Base-by-base conservation (phyloP, 2,888 invertebrate genomes). In the Ennomos fuscantarius region DNA sequence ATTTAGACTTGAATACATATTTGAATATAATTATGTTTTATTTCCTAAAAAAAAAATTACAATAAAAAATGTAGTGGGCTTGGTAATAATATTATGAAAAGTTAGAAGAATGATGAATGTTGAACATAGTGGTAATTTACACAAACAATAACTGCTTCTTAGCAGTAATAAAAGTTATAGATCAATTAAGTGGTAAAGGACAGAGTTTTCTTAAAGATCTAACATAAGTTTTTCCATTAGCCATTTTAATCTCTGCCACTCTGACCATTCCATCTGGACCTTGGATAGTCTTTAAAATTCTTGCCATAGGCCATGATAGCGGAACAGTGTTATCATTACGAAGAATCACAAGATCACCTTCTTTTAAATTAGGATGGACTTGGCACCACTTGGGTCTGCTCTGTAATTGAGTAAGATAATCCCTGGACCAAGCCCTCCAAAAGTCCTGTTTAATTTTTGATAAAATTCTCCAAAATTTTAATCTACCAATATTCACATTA, bases 351-450 rank as follows among this genome's bases (percentile, higher is more conserved):
- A 60, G 39, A 13, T 41, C 11, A 24, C 49, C 54, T 10, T 40
- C 41, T 15, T 56, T 54, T 34, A 62, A 10, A 46, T 62, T 52
- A 33, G 52, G 44, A 8, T 36, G 13, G 1, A 37, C 13, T 11
- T 52, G 11, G 42, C 52, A 43, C 61, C 52, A 62, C 36, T 57
- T 62, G 9, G 54, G 57, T 15, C 55, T 39, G 8, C 37, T 53
- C 11, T 55, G 47, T 33, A 55, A 34, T 13, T 37, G 37, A 34
- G 48, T 48, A 9, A 60, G 34, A 39, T 60, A 56, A 13, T 46
- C 35, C 34, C 42, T 53, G 0, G 34, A 34, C 55, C 55, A 55
- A 9, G 10, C 36, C 32, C 40, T 39, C 48, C 52, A 56, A 35
- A 56, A 56, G n/a, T 56, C 33, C 36, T 62, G 56, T 37, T 57